phyloP scores from a whole-genome alignment of 1,140 invertebrate genomes.

The Archivesica marissinica region DNA sequence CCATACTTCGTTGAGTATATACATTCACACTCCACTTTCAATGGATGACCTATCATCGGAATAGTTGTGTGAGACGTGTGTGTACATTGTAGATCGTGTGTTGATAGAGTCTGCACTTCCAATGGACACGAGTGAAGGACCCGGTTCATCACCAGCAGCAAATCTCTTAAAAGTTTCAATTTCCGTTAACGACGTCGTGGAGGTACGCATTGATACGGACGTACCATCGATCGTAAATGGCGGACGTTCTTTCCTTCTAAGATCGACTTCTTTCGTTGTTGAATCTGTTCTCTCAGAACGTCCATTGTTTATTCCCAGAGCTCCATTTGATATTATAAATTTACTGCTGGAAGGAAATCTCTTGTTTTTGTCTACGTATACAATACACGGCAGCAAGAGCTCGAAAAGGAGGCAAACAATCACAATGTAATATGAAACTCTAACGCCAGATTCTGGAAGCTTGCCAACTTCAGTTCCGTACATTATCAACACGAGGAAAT shows the following conservation, averaged over 20 bases:
- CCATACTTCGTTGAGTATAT: no score
- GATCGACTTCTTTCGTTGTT: background rate
- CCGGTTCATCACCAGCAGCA: background rate
- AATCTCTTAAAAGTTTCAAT: slow-evolving; percentile 49
- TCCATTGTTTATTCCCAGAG: background rate
- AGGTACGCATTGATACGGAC: slow-evolving; percentile 9
- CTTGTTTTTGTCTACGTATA: slow-evolving; percentile 43
- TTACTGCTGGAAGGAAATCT: background rate
- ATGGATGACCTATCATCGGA: background rate
- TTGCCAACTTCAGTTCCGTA: slow-evolving; percentile 58
- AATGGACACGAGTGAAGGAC: background rate
- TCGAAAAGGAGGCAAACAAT: slow-evolving; percentile 36
- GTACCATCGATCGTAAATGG: slow-evolving; percentile 9
- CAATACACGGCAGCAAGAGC: slow-evolving; percentile 30
- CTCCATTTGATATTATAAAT: slow-evolving; percentile 5
- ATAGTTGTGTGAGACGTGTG: background rate
- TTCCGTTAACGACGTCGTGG: slow-evolving; percentile 37
- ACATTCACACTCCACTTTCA: slow-evolving; percentile 43
- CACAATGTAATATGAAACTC: slow-evolving; percentile 36
- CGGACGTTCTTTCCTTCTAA: background rate
- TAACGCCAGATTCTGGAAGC: slow-evolving; percentile 26
- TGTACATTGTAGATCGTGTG: slow-evolving; percentile 15
- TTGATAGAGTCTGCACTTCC: slow-evolving; percentile 41
- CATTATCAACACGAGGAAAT: slow-evolving; percentile 54
- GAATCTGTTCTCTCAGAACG: background rate